Evolutionary conservation across 1,140 invertebrate genomes (phyloP).

Genomic region (Heliconius melpomene): DNA sequence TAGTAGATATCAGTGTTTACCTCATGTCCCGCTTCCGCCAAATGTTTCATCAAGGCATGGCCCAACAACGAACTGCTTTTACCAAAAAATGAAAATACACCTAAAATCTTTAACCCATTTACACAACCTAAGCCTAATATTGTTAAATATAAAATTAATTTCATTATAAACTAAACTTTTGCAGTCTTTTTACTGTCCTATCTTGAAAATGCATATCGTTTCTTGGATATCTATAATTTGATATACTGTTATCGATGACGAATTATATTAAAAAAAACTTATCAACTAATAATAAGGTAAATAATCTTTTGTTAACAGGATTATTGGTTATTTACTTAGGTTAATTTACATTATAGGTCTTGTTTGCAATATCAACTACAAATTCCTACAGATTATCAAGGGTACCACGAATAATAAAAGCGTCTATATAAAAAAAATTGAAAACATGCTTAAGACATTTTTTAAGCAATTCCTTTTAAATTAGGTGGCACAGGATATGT

Average conservation of each 20-base stretch:
- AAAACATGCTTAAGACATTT: no score
- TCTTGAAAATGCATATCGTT: not conserved
- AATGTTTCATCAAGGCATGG: slow-evolving; percentile 19
- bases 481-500: no score
- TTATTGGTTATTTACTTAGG: not conserved
- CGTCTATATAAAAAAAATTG: no score
- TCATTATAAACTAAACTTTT: not conserved
- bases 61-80: slow-evolving; percentile 41
- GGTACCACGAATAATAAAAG: no score
- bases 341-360: not conserved
- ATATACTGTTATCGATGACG: not conserved
- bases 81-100: slow-evolving; percentile 38
- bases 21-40: slow-evolving; percentile 43
- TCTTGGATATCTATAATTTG: not conserved
- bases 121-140: not conserved
- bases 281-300: not conserved
- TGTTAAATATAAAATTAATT: not conserved
- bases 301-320: not conserved
- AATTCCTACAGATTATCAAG: not conserved
- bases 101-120: slow-evolving; percentile 32
- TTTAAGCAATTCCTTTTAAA: no score
- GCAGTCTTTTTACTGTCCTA: not conserved
- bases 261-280: not conserved
- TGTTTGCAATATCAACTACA: not conserved
- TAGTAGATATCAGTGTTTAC: slow-evolving; percentile 20